A percentile compares a stretch with the other conserved stretches of the same genome.
phyloP scores from a whole-genome alignment of 2,113 vertebrate genomes.

The Pachyramphus minor region DNA sequence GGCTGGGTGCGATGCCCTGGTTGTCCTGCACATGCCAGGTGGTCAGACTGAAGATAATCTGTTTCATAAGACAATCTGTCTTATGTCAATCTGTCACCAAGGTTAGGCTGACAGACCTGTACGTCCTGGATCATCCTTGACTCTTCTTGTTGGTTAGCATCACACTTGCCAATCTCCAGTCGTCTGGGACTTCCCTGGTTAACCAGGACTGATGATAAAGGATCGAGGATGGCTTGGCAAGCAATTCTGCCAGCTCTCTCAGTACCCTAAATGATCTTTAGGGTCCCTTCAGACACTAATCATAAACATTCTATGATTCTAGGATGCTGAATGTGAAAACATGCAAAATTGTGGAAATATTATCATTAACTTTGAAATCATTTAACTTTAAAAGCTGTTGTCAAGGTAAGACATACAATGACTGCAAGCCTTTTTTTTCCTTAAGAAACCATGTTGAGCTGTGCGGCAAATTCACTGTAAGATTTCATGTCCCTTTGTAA shows the following conservation, averaged over 20 bases:
- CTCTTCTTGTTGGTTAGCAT: not conserved
- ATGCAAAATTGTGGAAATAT: not conserved
- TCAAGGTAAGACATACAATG: not conserved
- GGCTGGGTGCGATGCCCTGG: not conserved
- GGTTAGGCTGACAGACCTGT: not conserved
- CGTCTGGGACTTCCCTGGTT: not conserved
- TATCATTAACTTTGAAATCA: not conserved
- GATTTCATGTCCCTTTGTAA: not conserved
- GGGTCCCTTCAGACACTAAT: not conserved
- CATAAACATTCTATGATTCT: not conserved
- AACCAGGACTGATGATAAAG: not conserved
- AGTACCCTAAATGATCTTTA: not conserved
- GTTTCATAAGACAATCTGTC: not conserved
- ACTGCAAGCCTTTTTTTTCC: not conserved
- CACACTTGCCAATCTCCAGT: not conserved
- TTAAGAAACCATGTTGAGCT: not conserved
- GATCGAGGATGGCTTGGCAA: not conserved
- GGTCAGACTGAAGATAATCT: not conserved
- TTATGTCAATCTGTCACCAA: not conserved
- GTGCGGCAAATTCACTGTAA: not conserved
- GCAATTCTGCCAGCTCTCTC: not conserved
- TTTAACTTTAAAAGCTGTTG: not conserved
- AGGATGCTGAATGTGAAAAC: not conserved
- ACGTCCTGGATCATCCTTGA: not conserved
- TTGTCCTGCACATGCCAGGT: not conserved